Evolutionary conservation across 2,797 vertebrate species (phyloP).

Genomic region (Champsocephalus esox): DNA sequence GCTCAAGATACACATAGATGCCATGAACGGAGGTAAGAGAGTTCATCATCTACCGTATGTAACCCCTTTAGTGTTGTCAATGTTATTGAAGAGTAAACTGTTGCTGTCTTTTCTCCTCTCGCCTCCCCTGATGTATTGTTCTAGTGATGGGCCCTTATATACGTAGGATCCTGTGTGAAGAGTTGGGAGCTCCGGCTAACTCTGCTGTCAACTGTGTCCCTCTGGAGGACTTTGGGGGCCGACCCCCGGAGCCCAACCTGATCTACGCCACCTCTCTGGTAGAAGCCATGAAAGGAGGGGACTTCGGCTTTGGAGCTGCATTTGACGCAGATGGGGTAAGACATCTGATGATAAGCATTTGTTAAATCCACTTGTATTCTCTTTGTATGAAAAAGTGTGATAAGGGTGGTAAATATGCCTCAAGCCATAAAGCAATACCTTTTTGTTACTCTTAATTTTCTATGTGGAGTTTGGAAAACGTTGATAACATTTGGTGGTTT

Average conservation of each 20-base stretch:
- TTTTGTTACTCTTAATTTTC: neutral
- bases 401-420: neutral
- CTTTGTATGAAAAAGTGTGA: neutral
- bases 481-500: neutral
- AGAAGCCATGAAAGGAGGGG: constrained; percentile 97
- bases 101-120: constrained; percentile 5
- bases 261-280: constrained; percentile 92
- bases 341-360: neutral
- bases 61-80: too few species aligned
- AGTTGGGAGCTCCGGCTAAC: constrained; percentile 96
- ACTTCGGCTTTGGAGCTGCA: constrained; percentile 97
- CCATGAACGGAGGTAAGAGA: constrained; percentile 95
- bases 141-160: constrained; percentile 99
- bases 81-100: neutral
- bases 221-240: constrained; percentile 97
- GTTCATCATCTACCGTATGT: neutral
- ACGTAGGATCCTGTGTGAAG: constrained; percentile 95
- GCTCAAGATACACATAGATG: constrained; percentile 95
- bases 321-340: constrained; percentile 99
- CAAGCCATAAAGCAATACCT: neutral
- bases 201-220: constrained; percentile 97
- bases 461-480: neutral
- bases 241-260: constrained; percentile 94
- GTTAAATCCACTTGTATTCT: neutral
- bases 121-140: constrained; percentile 34